Evolutionary conservation across 1,140 invertebrate species (phyloP).

Genomic region (Drusus annulatus): DNA sequence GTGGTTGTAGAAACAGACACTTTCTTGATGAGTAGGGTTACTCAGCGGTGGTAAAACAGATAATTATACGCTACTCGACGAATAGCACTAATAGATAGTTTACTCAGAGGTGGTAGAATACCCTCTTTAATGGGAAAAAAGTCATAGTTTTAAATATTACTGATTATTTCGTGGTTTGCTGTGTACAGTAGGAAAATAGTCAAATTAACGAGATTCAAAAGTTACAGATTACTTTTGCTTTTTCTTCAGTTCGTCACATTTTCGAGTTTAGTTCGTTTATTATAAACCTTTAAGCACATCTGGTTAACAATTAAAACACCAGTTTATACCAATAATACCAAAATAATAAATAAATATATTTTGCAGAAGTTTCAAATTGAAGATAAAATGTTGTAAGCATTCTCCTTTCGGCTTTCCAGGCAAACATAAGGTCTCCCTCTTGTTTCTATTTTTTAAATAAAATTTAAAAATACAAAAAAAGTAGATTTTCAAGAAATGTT

Average conservation of each 20-base stretch:
- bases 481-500: slow-evolving; percentile 53
- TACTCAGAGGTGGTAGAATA: too few species aligned
- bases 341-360: slow-evolving; percentile 57
- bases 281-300: slow-evolving; percentile 43
- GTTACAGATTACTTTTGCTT: too few species aligned
- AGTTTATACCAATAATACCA: slow-evolving; percentile 72
- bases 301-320: slow-evolving; percentile 65
- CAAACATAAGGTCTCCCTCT: slow-evolving; percentile 43
- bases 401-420: slow-evolving; percentile 23
- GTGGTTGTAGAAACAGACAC: too few species aligned
- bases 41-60: too few species aligned
- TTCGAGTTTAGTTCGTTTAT: slow-evolving; percentile 5
- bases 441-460: slow-evolving; percentile 38
- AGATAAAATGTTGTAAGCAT: slow-evolving; percentile 21
- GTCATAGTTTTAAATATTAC: too few species aligned
- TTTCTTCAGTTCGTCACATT: not conserved
- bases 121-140: too few species aligned
- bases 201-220: too few species aligned
- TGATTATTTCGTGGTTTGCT: too few species aligned
- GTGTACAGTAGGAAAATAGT: too few species aligned
- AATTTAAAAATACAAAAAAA: slow-evolving; percentile 47
- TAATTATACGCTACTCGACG: too few species aligned
- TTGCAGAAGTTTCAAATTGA: slow-evolving; percentile 39
- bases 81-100: too few species aligned
- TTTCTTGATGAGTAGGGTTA: too few species aligned